A percentile compares a stretch with the other conserved stretches of the same genome.
phyloP scores from a whole-genome alignment of 2,113 vertebrate genomes.

The Procapra przewalskii region DNA sequence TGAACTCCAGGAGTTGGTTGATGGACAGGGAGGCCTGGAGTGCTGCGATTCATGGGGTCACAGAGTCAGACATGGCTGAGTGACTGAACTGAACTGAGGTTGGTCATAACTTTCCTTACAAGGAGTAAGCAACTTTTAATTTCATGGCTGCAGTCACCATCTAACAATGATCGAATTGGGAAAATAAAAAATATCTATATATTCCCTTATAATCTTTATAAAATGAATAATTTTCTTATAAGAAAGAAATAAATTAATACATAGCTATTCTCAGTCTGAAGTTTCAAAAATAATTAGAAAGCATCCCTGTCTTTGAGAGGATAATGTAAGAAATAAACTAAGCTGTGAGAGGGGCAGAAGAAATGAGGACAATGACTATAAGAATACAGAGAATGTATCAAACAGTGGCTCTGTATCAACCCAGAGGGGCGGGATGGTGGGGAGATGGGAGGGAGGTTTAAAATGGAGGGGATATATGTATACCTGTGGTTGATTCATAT shows the following conservation, averaged over 20 bases:
- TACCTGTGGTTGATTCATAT: background rate
- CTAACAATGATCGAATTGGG: background rate
- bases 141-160: too few relatives aligned
- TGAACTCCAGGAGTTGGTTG: rapidly evolving
- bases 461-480: background rate
- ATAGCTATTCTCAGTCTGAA: background rate
- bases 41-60: too few relatives aligned
- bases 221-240: background rate
- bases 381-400: background rate
- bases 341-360: background rate
- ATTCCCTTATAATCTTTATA: background rate
- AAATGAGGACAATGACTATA: background rate
- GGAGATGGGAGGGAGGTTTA: background rate
- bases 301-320: background rate
- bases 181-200: background rate
- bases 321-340: background rate
- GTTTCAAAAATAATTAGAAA: background rate
- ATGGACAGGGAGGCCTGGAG: too few relatives aligned
- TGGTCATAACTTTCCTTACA: background rate
- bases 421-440: rapidly evolving
- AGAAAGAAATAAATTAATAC: background rate
- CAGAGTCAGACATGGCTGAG: too few relatives aligned
- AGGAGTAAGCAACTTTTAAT: background rate
- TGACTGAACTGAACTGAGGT: background rate
- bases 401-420: background rate